These are phyloP conservation scores for Phoebastria nigripes DNA, from an alignment of 2,797 vertebrate genomes.

Conservation along the genomic window DNA sequence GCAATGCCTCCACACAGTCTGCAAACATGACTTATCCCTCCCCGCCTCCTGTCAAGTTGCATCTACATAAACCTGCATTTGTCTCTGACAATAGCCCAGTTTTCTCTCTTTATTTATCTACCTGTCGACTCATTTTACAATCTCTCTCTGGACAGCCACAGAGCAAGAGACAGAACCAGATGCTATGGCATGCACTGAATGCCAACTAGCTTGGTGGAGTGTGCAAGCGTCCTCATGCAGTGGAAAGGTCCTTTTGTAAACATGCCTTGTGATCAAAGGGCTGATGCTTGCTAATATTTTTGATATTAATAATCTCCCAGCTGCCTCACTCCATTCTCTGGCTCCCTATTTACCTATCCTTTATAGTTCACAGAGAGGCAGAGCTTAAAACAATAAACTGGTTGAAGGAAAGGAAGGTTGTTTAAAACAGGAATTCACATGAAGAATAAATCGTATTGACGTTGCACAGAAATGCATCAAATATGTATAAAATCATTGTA, in stretches of 20 bases:
- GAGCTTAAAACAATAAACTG: not conserved
- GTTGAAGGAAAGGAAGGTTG: not conserved
- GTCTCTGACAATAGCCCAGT: not conserved
- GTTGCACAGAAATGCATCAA: not conserved
- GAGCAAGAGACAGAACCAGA: constrained; percentile 30
- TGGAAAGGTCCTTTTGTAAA: constrained; percentile 56
- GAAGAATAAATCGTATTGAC: not conserved
- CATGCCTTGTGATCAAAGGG: constrained; percentile 45
- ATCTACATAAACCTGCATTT: not conserved
- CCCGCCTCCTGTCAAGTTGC: not conserved
- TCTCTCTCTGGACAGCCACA: not conserved
- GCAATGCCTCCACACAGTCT: not conserved
- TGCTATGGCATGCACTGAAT: constrained; percentile 26
- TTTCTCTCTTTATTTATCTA: constrained; percentile 32
- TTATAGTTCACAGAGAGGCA: not conserved
- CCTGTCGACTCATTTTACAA: not conserved
- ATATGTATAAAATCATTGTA: not conserved
- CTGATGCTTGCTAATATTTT: constrained; percentile 44
- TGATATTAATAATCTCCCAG: constrained; percentile 53
- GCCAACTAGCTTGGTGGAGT: constrained; percentile 16
- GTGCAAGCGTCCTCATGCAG: not conserved
- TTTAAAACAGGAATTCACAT: not conserved
- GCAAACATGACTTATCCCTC: not conserved
- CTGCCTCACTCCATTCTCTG: constrained; percentile 13
- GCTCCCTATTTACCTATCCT: not conserved